Evolutionary conservation across 2,888 invertebrate genomes (phyloP).

Genomic region (Catocala sponsa): DNA sequence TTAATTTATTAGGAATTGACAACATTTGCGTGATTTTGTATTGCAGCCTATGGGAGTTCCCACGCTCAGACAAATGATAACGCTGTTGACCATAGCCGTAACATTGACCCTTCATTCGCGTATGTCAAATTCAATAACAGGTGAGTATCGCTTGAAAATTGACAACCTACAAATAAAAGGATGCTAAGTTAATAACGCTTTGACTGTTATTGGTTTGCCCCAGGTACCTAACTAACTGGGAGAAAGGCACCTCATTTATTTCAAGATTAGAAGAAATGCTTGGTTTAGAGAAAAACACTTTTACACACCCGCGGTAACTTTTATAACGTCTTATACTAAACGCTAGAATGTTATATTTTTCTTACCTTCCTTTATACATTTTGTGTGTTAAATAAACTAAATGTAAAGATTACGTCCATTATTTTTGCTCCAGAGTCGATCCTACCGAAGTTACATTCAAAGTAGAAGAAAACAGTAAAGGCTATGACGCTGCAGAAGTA

Average conservation of each 20-base stretch:
- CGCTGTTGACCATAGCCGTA: conserved; percentile 78
- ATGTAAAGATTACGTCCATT: neutral
- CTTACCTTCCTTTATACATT: no score
- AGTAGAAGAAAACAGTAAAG: conserved; percentile 90
- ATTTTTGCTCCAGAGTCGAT: conserved; percentile 89
- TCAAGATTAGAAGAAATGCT: conserved; percentile 91
- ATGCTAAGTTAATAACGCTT: conserved; percentile 20
- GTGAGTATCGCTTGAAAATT: conserved; percentile 71
- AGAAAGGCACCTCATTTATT: conserved; percentile 92
- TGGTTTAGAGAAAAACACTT: conserved; percentile 89
- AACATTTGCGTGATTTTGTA: conserved; percentile 39
- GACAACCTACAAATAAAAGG: neutral
- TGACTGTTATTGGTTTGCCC: conserved; percentile 50
- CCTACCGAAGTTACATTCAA: conserved; percentile 93
- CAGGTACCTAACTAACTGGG: conserved; percentile 88
- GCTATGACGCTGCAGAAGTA: conserved; percentile 90
- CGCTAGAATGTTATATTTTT: neutral
- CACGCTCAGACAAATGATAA: conserved; percentile 56
- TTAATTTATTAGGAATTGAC: conserved; percentile 9
- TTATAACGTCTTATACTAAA: conserved; percentile 23
- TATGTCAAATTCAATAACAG: conserved; percentile 93
- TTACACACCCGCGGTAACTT: conserved; percentile 89
- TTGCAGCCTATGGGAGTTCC: conserved; percentile 71
- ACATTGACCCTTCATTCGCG: conserved; percentile 93
- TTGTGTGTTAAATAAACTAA: neutral